phyloP scores from a whole-genome alignment of 2,888 invertebrate species.

The Drosophila subquinaria region DNA sequence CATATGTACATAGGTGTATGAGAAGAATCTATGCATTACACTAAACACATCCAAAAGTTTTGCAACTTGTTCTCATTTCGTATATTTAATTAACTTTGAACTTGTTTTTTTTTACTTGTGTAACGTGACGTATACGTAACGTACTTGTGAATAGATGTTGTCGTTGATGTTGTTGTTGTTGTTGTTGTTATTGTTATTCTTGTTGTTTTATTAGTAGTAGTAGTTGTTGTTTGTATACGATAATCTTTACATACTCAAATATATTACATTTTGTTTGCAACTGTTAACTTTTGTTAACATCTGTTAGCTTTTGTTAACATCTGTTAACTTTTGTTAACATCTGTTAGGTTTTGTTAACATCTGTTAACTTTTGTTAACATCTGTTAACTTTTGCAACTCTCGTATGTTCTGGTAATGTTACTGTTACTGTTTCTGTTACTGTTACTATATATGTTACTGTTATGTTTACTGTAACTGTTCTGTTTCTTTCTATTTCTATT shows the following conservation, averaged over 20 bases:
- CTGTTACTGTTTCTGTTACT: conserved; percentile 35
- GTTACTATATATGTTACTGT: conserved; percentile 21
- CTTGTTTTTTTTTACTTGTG: conserved; percentile 22
- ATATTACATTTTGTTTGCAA: too few relatives aligned
- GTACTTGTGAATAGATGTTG: conserved; percentile 33
- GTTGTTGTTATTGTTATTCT: conserved; percentile 21
- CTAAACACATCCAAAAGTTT: neutral
- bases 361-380: too few relatives aligned
- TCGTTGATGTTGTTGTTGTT: conserved; percentile 12
- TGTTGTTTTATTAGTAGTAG: conserved; percentile 14
- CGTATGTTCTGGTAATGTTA: too few relatives aligned
- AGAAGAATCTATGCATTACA: neutral
- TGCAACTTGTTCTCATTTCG: conserved; percentile 8
- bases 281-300: too few relatives aligned
- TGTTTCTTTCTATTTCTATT: conserved; percentile 31
- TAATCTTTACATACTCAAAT: conserved; percentile 12
- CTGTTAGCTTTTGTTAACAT: too few relatives aligned
- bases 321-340: too few relatives aligned
- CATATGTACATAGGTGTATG: too few relatives aligned
- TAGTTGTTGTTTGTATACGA: conserved; percentile 24
- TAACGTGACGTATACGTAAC: conserved; percentile 50
- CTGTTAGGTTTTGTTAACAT: too few relatives aligned
- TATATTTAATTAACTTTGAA: neutral
- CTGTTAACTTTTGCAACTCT: too few relatives aligned
- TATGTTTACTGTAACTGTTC: conserved; percentile 36